phyloP scores from a whole-genome alignment of 2,797 vertebrate species.

The Bradypus variegatus region DNA sequence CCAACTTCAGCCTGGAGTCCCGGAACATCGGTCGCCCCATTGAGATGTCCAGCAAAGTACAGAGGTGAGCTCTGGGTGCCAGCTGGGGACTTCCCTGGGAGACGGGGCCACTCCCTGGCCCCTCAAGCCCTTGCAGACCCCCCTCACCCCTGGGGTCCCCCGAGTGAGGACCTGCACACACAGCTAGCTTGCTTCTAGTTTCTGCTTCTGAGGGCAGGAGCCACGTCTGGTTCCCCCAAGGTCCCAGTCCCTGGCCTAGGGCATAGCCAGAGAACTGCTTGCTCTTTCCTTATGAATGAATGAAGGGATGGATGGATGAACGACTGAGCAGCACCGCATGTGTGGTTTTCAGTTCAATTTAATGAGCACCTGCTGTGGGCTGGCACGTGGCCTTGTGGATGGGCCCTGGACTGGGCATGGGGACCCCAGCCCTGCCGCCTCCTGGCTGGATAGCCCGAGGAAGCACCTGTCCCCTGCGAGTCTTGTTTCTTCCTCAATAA shows the following conservation, averaged over 20 bases:
- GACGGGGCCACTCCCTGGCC: background rate
- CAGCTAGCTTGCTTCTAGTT: background rate
- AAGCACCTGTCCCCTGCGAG: background rate
- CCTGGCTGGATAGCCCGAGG: background rate
- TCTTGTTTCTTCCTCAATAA: background rate
- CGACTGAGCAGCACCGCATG: background rate
- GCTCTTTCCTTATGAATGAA: background rate
- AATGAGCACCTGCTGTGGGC: background rate
- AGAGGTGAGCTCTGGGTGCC: conserved; percentile 76
- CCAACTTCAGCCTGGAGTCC: conserved; percentile 87
- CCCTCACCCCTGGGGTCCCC: conserved; percentile 67
- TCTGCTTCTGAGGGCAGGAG: background rate
- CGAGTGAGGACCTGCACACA: background rate
- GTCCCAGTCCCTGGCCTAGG: background rate
- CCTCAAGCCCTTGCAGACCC: background rate
- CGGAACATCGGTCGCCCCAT: conserved; percentile 92
- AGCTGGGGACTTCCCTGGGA: background rate
- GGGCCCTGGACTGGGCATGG: background rate
- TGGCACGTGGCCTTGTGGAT: background rate
- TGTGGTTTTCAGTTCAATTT: background rate
- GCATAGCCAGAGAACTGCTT: background rate
- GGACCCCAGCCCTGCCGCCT: background rate
- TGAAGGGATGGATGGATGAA: background rate
- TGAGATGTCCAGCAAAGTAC: conserved; percentile 94
- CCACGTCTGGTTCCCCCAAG: background rate